phyloP scores from a whole-genome alignment of 35 echinoderm and acorn worm genomes.

The Heliocidaris erythrogramma region DNA sequence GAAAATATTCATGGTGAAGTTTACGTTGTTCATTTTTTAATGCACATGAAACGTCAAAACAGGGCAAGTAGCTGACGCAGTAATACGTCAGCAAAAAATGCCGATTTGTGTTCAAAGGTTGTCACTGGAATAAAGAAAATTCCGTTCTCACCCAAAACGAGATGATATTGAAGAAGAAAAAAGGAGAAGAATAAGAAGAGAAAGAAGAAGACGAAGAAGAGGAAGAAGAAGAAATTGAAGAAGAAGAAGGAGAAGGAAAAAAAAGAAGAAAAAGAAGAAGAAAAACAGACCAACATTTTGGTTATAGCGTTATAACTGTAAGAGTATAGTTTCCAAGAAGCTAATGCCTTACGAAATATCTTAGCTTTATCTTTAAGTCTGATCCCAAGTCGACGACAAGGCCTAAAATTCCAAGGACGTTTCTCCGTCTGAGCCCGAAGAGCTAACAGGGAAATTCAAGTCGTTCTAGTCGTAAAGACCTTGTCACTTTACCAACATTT shows the following conservation, averaged over 20 bases:
- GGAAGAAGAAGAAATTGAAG: no score
- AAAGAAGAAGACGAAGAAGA: no score
- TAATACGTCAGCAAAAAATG: no score
- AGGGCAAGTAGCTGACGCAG: no score
- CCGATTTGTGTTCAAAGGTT: no score
- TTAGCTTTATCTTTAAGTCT: background rate
- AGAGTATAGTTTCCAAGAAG: background rate
- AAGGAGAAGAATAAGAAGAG: no score
- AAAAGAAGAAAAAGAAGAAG: background rate
- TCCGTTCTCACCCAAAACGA: no score
- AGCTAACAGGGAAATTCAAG: background rate
- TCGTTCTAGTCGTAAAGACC: background rate
- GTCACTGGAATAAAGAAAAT: no score
- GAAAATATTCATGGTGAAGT: no score
- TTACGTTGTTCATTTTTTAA: no score
- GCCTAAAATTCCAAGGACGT: background rate
- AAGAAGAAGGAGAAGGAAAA: no score
- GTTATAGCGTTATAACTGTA: background rate
- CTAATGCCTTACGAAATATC: background rate
- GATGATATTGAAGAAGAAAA: background rate
- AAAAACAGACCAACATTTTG: background rate
- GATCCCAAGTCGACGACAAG: background rate
- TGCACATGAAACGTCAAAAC: no score
- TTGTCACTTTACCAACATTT: background rate
- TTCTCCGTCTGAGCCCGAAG: background rate